These are phyloP conservation scores for Muscicapa comitata DNA, from an alignment of 2,797 vertebrate genomes.

Conservation along the genomic window DNA sequence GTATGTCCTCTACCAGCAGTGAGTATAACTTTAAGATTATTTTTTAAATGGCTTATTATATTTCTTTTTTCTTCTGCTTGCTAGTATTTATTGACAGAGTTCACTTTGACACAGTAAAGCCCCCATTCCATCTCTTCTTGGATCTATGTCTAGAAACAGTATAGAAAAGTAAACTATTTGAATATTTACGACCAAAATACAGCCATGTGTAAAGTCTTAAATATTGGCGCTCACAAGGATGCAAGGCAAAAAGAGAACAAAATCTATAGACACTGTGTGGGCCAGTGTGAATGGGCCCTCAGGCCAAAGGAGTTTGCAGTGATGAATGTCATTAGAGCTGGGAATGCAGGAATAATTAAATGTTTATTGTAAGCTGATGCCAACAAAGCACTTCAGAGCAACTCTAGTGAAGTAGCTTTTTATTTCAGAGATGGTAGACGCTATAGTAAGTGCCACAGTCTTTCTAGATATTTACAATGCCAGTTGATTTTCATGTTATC, in stretches of 20 bases:
- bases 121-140: background rate
- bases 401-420: background rate
- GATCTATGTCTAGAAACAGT: background rate
- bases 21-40: constrained; percentile 75
- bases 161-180: background rate
- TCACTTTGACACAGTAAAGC: background rate
- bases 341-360: background rate
- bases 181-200: background rate
- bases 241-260: background rate
- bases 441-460: background rate
- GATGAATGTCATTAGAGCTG: background rate
- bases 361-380: background rate
- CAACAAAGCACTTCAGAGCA: background rate
- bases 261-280: background rate
- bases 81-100: background rate
- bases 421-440: background rate
- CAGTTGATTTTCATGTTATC: background rate
- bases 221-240: background rate
- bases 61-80: background rate
- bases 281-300: background rate
- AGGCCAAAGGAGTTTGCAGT: background rate
- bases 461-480: background rate
- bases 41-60: background rate
- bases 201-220: background rate
- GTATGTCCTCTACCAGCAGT: constrained; percentile 92